Evolutionary conservation across 2,113 vertebrate species (phyloP).

Genomic region (Onychorhynchus coronatus): DNA sequence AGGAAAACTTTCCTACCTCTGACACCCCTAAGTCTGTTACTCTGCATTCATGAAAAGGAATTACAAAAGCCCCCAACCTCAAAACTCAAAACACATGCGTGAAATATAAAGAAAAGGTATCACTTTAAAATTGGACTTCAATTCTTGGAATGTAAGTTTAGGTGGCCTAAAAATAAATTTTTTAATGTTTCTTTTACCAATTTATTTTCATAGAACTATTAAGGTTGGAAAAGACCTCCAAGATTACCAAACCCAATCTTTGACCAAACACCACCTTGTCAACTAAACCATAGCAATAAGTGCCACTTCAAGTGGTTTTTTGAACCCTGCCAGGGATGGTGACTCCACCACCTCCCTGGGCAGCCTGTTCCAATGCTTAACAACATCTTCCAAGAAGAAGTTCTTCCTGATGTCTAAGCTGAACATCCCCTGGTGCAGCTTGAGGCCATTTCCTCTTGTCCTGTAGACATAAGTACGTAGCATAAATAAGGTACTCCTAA

Average conservation of each 20-base stretch:
- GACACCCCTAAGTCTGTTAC: not conserved
- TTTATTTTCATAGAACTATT: not conserved
- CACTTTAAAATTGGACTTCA: not conserved
- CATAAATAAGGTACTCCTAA: not conserved
- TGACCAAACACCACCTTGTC: not conserved
- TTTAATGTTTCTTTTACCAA: not conserved
- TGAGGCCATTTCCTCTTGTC: not conserved
- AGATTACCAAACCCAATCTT: not conserved
- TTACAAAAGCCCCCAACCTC: not conserved
- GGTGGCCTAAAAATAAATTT: not conserved
- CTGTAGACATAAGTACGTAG: too few species aligned
- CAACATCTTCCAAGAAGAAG: not conserved
- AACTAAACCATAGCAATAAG: not conserved
- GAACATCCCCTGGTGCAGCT: not conserved
- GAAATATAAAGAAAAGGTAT: not conserved
- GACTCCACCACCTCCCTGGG: not conserved
- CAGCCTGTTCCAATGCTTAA: not conserved
- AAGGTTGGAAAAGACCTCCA: not conserved
- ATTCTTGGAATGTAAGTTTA: not conserved
- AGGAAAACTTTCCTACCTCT: not conserved
- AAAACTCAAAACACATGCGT: not conserved
- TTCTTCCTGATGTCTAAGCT: not conserved
- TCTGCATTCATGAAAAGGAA: not conserved
- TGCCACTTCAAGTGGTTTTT: not conserved
- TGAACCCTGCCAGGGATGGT: not conserved